Percentiles rank a stretch among this genome's conserved stretches.
Conservation (phyloP, 2,797 vertebrate genomes). For the Cygnus olor region DNA sequence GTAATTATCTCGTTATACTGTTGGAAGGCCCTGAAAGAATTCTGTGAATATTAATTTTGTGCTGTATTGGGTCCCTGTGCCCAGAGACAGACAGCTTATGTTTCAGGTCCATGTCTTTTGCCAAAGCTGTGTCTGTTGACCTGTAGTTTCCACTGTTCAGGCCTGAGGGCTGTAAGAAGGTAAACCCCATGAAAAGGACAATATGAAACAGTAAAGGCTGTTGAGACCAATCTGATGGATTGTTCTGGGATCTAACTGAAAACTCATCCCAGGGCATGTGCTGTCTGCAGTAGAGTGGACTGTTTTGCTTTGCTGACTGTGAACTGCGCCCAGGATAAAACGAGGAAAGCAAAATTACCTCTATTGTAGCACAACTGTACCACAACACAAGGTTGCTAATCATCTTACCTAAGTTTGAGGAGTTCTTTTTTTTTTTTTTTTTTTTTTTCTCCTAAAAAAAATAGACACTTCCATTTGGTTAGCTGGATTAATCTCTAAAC, state of each 20-base stretch:
- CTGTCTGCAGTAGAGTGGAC: not conserved
- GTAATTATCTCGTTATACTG: not conserved
- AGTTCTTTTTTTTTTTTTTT: not conserved
- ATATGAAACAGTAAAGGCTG: not conserved
- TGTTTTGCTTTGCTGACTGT: not conserved
- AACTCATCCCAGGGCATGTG: not conserved
- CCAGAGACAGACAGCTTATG: not conserved
- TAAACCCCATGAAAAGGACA: not conserved
- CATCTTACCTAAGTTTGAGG: not conserved
- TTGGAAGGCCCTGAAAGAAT: not conserved
- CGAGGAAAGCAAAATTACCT: not conserved
- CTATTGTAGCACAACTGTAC: not conserved
- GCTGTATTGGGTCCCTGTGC: not conserved
- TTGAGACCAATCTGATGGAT: conserved; percentile 9
- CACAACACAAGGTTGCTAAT: not conserved
- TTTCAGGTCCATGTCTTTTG: not conserved
- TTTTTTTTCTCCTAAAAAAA: not conserved
- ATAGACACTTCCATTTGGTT: not conserved
- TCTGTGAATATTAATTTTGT: not conserved
- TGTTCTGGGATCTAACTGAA: conserved; percentile 1
- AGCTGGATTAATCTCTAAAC: not conserved
- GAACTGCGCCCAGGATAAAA: not conserved
- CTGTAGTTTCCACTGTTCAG: not conserved
- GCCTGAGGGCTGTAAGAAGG: not conserved
- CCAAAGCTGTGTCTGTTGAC: not conserved